These are phyloP conservation scores for Eupithecia dodoneata DNA, from an alignment of 2,888 invertebrate species.

Conservation along the genomic window DNA sequence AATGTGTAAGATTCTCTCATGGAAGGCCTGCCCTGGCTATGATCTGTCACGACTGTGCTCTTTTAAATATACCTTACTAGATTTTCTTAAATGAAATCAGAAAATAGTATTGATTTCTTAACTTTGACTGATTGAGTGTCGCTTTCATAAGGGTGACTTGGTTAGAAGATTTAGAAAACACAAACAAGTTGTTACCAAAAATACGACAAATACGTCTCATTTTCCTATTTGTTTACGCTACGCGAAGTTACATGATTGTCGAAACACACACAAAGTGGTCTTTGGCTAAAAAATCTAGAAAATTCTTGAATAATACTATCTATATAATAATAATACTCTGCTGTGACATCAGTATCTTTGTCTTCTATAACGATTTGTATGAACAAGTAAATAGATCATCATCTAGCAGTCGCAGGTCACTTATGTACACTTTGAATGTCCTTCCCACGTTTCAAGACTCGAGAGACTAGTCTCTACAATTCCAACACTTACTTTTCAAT, in stretches of 20 bases:
- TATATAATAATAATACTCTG: no score
- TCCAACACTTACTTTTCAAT: background rate
- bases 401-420: background rate
- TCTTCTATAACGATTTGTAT: background rate
- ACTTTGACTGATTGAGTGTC: background rate
- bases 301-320: background rate
- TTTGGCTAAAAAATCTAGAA: no score
- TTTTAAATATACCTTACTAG: background rate
- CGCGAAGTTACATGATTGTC: background rate
- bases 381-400: background rate
- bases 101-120: background rate
- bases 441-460: background rate
- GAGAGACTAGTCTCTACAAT: background rate
- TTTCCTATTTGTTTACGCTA: background rate
- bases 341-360: background rate
- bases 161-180: background rate
- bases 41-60: constrained; percentile 14
- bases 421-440: background rate
- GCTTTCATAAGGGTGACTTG: background rate
- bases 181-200: background rate
- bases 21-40: background rate
- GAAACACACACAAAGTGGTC: background rate
- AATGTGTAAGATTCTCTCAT: constrained; percentile 15
- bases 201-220: background rate
- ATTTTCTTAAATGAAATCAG: background rate